Evolutionary conservation across 2,797 vertebrate species (phyloP).

Genomic region (Anguilla marmorata): DNA sequence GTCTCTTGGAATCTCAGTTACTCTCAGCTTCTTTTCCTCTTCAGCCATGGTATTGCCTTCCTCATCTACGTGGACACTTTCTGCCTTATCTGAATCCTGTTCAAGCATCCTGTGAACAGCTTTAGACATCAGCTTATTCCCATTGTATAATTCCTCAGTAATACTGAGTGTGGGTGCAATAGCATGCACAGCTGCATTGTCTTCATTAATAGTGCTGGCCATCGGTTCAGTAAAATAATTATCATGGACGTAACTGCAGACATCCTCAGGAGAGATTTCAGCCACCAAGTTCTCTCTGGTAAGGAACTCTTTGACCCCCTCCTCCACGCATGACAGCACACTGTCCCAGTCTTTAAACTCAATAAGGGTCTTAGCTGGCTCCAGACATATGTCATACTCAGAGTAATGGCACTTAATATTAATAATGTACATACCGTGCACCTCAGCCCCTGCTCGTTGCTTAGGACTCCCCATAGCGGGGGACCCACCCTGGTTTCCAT

Average conservation of each 20-base stretch:
- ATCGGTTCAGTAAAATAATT: constrained; percentile 58
- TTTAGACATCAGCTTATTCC: constrained; percentile 75
- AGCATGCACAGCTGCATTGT: constrained; percentile 45
- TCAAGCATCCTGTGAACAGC: constrained; percentile 61
- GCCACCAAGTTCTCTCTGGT: constrained; percentile 81
- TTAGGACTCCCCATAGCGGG: constrained; percentile 68
- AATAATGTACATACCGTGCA: constrained; percentile 83
- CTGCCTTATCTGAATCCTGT: constrained; percentile 20
- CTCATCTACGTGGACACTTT: constrained; percentile 14
- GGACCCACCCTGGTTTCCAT: constrained; percentile 59
- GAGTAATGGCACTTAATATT: constrained; percentile 83
- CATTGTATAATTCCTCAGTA: constrained; percentile 66
- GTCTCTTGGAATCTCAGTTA: constrained; percentile 12
- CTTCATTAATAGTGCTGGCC: constrained; percentile 43
- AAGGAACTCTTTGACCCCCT: constrained; percentile 84
- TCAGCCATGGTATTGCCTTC: constrained; percentile 35
- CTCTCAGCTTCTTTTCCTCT: neutral
- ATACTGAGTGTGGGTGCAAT: constrained; percentile 58
- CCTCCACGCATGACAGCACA: constrained; percentile 81
- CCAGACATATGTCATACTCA: constrained; percentile 91
- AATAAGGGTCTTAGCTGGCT: constrained; percentile 91
- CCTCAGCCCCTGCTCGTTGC: constrained; percentile 75
- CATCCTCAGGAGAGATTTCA: constrained; percentile 74
- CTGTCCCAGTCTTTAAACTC: constrained; percentile 93
- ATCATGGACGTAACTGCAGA: constrained; percentile 66